Base-by-base conservation (phyloP, 2,797 vertebrate genomes). In the Pangasius krempfi region DNA sequence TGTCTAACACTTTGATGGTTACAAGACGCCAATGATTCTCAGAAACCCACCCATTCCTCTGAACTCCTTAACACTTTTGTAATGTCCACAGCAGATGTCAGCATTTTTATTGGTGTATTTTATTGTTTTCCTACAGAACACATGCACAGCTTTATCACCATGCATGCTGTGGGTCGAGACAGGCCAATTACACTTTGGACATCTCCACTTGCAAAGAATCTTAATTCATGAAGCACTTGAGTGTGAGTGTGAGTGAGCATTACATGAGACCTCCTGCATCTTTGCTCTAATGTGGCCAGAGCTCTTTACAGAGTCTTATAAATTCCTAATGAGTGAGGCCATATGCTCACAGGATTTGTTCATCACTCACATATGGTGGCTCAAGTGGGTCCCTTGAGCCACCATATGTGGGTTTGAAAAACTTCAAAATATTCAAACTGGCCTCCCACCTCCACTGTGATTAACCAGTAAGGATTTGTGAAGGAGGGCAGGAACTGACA, bases 331-430 rank as follows among this genome's bases (percentile, higher is more conserved):
- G 62, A 68, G 60, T 30, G 82, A 30, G 62, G 62, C 62, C 62
- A 84, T 84, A 84, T 66, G 62, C 62, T 68, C 27, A 52, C 40
- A 20, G 60, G 81, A 84, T 44, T 50, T 50, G 44, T 66, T 84
- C 82, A 68, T 84, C 44, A 52, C 44, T 66, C 82, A 66, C 82
- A 84, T 68, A 84, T 68, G 62, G 82, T 52, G 62, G 44, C 44
- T 68, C 62, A 84, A 84, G 82, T 50, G 44, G 27, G 62, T 84
- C 62, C 44, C 82, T 52, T 30, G 82, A 50, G 62, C 27, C 44
- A 30, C 62, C 62, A 30, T 84, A 84, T 84, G 82, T 84, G 82
- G 82, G 82, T 84, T 50, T 66, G 60, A 84, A 66, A n/a, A 30
- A 66, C 62, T 84, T 84, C 44, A 68, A 33, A 68, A 68, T 62